Conservation (phyloP, 2,888 invertebrate species). For the Resseliella maxima region DNA sequence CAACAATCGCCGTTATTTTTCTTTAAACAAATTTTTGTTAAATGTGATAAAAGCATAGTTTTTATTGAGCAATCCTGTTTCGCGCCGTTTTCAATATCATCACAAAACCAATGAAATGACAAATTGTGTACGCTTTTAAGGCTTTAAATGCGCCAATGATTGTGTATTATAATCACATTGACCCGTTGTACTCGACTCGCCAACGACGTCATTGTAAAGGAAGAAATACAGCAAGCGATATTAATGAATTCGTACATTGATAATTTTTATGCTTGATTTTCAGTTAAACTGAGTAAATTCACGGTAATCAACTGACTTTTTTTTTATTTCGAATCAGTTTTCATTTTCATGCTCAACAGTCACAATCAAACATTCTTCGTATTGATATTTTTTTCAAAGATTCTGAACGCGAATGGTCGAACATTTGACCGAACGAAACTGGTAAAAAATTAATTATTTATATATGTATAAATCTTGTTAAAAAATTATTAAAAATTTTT, state of each 20-base stretch:
- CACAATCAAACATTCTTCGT: too few relatives aligned
- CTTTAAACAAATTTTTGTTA: neutral
- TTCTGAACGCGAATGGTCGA: too few relatives aligned
- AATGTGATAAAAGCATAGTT: too few relatives aligned
- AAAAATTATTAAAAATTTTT: too few relatives aligned
- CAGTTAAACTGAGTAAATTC: neutral
- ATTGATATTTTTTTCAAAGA: too few relatives aligned
- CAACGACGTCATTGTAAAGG: neutral
- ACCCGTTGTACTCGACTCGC: neutral
- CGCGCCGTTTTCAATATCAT: too few relatives aligned
- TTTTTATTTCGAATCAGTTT: neutral
- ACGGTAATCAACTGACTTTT: neutral
- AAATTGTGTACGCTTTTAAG: neutral
- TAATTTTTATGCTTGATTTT: neutral
- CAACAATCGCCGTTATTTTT: neutral
- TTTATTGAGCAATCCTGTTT: too few relatives aligned
- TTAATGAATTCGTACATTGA: neutral
- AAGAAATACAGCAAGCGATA: neutral
- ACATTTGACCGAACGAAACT: too few relatives aligned
- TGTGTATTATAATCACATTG: neutral
- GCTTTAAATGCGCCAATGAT: neutral
- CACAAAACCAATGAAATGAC: neutral
- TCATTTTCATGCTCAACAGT: too few relatives aligned
- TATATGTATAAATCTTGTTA: too few relatives aligned
- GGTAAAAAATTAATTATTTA: too few relatives aligned